A percentile compares a stretch with the other conserved stretches of the same genome.
Evolutionary conservation across 2,888 invertebrate genomes (phyloP).

Genomic region (Drosophila diplacantha): DNA sequence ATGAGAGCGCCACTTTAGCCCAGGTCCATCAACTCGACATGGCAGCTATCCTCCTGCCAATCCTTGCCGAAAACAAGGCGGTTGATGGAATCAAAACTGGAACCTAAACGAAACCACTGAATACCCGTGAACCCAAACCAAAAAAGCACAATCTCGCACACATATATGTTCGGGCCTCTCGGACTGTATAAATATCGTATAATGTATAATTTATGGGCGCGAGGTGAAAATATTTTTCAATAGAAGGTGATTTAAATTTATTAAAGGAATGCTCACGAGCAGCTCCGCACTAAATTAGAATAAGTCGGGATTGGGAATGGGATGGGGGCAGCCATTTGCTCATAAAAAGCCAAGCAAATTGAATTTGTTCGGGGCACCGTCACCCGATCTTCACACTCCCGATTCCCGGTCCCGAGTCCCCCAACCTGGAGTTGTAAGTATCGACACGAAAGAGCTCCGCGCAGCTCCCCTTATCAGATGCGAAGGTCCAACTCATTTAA

Average conservation of each 20-base stretch:
- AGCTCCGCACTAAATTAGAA: constrained; percentile 69
- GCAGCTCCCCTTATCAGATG: constrained; percentile 57
- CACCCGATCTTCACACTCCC: constrained; percentile 58
- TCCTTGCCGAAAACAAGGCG: not conserved
- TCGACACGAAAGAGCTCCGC: constrained; percentile 41
- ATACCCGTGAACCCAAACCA: constrained; percentile 24
- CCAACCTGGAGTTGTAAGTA: constrained; percentile 37
- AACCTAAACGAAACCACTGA: constrained; percentile 37
- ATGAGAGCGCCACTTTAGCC: constrained; percentile 71
- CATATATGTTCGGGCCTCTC: constrained; percentile 7
- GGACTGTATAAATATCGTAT: constrained; percentile 40
- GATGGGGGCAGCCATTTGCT: constrained; percentile 33
- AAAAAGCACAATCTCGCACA: constrained; percentile 2
- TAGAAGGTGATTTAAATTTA: constrained; percentile 73
- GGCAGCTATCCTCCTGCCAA: not conserved
- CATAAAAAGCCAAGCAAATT: constrained; percentile 69
- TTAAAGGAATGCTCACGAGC: constrained; percentile 73
- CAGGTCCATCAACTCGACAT: constrained; percentile 25
- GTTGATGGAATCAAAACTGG: constrained; percentile 23
- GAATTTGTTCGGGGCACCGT: constrained; percentile 51
- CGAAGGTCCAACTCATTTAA: constrained; percentile 67
- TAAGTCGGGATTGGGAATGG: constrained; percentile 45
- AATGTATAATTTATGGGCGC: constrained; percentile 65
- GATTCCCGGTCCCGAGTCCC: constrained; percentile 49
- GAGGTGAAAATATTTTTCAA: constrained; percentile 73